These are phyloP conservation scores for Bradypodion pumilum DNA, from an alignment of 2,797 vertebrate species.

Conservation along the genomic window DNA sequence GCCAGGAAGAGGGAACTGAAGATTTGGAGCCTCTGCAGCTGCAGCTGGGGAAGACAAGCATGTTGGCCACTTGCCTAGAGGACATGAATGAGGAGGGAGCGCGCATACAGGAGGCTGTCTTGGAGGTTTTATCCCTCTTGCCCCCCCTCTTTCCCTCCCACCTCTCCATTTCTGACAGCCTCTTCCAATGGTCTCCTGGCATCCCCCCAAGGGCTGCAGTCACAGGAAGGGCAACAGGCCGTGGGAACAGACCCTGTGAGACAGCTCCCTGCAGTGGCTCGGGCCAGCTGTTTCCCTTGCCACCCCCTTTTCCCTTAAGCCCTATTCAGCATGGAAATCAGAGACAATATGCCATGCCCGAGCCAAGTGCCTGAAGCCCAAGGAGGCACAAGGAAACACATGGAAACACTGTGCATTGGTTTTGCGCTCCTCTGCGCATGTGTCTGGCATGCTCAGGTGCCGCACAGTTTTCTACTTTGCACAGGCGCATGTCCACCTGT, in stretches of 20 bases:
- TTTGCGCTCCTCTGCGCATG: neutral
- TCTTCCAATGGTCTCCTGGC: constrained; percentile 21
- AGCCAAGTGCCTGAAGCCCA: neutral
- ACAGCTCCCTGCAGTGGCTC: accelerated
- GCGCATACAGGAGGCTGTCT: neutral
- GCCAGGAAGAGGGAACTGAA: neutral
- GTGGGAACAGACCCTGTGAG: constrained; percentile 46
- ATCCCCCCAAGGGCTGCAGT: neutral
- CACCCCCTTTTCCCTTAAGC: neutral
- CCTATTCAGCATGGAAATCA: accelerated
- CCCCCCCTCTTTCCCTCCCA: neutral
- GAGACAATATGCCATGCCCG: accelerated
- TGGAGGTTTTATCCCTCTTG: neutral
- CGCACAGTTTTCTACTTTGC: neutral
- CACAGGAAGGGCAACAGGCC: constrained; percentile 58
- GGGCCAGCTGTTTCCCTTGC: neutral
- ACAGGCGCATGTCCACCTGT: neutral
- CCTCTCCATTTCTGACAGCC: neutral
- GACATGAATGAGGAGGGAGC: neutral
- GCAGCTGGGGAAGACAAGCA: neutral
- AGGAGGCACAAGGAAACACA: accelerated
- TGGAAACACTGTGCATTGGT: neutral
- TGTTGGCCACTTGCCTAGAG: neutral
- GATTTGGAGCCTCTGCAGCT: neutral
- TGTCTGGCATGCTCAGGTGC: neutral